These are phyloP conservation scores for Bombus vancouverensis DNA, from an alignment of 1,140 invertebrate species.

Conservation along the genomic window DNA sequence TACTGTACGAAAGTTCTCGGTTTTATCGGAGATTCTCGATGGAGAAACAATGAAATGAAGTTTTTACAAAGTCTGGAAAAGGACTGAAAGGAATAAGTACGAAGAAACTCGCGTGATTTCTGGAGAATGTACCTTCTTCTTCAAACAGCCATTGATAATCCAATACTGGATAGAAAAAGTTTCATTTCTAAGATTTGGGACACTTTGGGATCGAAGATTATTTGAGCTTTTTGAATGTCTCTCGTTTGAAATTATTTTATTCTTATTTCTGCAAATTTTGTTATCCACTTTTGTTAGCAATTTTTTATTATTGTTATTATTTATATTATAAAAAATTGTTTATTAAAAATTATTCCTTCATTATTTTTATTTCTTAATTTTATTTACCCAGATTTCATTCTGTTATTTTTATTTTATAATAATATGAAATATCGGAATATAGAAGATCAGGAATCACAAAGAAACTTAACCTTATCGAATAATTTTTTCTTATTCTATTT, in stretches of 20 bases:
- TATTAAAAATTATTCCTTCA: background rate
- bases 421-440: too few species aligned
- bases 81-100: background rate
- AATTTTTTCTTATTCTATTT: background rate
- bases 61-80: background rate
- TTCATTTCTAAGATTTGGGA: background rate
- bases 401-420: background rate
- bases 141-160: background rate
- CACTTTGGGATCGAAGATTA: background rate
- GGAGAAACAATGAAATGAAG: background rate
- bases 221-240: background rate
- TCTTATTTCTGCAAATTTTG: too few species aligned
- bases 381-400: background rate
- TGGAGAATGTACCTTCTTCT: background rate
- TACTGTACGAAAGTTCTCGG: background rate
- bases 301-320: background rate
- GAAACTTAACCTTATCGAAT: background rate
- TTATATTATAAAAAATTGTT: background rate
- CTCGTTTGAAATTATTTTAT: background rate
- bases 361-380: background rate
- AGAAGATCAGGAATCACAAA: background rate
- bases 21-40: background rate
- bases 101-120: background rate
- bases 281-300: background rate
- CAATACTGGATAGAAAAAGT: conserved; percentile 24